Evolutionary conservation across 2,113 vertebrate species (phyloP).

Genomic region (Lathamus discolor): DNA sequence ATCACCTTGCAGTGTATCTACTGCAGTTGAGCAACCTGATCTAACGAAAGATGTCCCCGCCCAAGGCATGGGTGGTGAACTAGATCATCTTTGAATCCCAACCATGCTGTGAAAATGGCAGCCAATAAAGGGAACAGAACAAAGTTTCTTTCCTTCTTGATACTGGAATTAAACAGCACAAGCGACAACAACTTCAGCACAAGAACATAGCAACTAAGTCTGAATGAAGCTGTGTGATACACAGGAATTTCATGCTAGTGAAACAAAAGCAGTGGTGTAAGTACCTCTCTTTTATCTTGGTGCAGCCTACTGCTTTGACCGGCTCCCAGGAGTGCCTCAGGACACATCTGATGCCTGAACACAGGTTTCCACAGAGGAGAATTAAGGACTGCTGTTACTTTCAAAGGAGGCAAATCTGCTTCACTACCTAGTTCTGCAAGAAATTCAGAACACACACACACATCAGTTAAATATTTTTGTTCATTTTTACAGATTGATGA

Average conservation of each 20-base stretch:
- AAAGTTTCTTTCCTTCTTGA: background rate
- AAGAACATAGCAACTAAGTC: background rate
- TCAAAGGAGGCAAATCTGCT: slow-evolving; percentile 80
- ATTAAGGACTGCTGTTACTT: slow-evolving; percentile 85
- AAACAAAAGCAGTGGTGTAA: background rate
- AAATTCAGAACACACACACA: background rate
- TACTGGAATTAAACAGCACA: background rate
- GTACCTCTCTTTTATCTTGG: slow-evolving; percentile 71
- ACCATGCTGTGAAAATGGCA: background rate
- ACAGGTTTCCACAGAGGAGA: slow-evolving; percentile 94
- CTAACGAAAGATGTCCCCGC: background rate
- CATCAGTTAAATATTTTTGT: background rate
- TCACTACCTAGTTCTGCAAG: slow-evolving; percentile 80
- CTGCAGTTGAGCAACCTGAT: background rate
- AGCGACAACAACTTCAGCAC: background rate
- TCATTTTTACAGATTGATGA: background rate
- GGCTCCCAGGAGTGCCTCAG: slow-evolving; percentile 44
- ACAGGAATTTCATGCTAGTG: background rate
- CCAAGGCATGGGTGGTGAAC: background rate
- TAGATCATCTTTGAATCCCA: background rate
- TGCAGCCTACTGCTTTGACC: background rate
- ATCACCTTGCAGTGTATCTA: background rate
- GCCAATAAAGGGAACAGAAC: background rate
- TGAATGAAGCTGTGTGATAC: background rate
- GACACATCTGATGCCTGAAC: slow-evolving; percentile 86